These are phyloP conservation scores for Apis cerana DNA, from an alignment of 1,140 invertebrate species.

Conservation along the genomic window DNA sequence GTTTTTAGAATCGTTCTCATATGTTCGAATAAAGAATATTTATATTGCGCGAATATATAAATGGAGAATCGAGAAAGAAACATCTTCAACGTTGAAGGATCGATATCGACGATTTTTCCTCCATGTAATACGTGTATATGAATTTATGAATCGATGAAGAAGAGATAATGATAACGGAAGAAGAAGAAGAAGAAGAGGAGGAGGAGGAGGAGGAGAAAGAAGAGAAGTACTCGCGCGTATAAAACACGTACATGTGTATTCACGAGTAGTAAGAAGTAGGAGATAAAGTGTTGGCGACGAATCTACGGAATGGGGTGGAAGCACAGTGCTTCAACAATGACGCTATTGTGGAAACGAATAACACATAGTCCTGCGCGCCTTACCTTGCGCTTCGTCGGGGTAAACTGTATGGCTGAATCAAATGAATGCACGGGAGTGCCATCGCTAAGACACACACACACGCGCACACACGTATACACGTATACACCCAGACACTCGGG, in stretches of 20 bases:
- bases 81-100: neutral
- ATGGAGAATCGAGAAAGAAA: too few species aligned
- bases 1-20: neutral
- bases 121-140: neutral
- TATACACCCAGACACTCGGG: conserved; percentile 1
- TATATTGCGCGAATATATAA: too few species aligned
- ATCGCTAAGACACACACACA: conserved; percentile 65
- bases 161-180: neutral
- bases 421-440: conserved; percentile 73
- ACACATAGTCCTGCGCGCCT: conserved; percentile 74
- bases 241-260: conserved; percentile 62
- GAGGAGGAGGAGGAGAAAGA: conserved; percentile 41
- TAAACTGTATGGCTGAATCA: conserved; percentile 74
- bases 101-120: conserved; percentile 43
- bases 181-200: neutral
- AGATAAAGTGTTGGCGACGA: conserved; percentile 76
- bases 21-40: too few species aligned
- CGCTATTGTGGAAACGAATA: conserved; percentile 77
- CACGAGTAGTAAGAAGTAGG: conserved; percentile 60
- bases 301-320: conserved; percentile 75
- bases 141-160: conserved; percentile 3
- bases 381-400: conserved; percentile 69
- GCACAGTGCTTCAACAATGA: conserved; percentile 76
- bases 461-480: neutral
- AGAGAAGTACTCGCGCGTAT: conserved; percentile 61